Base-by-base conservation (phyloP, 2,113 vertebrate species). In the Bostrychus sinensis region DNA sequence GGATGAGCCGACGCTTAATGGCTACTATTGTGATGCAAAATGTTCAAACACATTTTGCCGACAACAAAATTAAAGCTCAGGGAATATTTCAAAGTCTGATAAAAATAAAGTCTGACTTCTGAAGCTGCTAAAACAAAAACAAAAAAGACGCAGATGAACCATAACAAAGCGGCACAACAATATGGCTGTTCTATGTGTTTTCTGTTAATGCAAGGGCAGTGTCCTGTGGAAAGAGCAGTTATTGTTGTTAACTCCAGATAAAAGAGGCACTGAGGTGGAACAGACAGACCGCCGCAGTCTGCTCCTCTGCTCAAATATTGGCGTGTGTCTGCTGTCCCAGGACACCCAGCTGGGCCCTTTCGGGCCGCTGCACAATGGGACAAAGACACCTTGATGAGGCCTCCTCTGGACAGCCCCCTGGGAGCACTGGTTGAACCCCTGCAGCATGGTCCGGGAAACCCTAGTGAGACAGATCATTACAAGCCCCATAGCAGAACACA, bases 21-120 rank as follows among this genome's bases (percentile, higher is more conserved):
- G 83, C 41, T 41, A 13, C 86, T 26, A 88, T 92, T 93, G 85
- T 92, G 6, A 91, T 91, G 90, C 71, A 84, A 88, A 91, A 81
- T 80, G 56, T 71, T 91, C 86, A 86, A 84, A 90, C 81, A 57
- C 62, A 88, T 77, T 75, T 75, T 28, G 63, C 76, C 64, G 60
- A 62, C 76, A 32, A 78, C 80, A 84, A 86, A 91, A 89, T 92
- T 84, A 91, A 82, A 86, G 62, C 41, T 25, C 14, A 1, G 65
- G 19, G 23, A 83, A 91, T 86, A n/a, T 80, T 83, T 87, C 86
- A 87, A 88, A 83, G 81, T 88, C 61, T 65, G 62, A 72, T 13
- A 70, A 19, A 82, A 66, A 92, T 88, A 90, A 91, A 90, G 80
- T n/a, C n/a, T 85, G 58, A 53, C 42, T 57, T 77, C 80, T 77